These are phyloP conservation scores for Calephelis nemesis DNA, from an alignment of 1,140 invertebrate species.

Conservation along the genomic window DNA sequence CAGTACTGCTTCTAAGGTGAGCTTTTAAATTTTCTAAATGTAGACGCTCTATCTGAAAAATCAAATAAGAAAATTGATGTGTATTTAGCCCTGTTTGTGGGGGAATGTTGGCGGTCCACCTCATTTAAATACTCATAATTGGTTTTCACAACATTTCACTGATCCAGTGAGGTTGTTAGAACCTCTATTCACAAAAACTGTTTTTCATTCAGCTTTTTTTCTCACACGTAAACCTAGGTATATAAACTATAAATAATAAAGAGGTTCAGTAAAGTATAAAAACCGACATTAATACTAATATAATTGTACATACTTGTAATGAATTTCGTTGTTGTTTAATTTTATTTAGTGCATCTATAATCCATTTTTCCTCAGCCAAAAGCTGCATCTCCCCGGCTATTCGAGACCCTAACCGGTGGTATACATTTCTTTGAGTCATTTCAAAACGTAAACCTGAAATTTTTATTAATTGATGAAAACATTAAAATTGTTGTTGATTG, in stretches of 20 bases:
- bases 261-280: too few species aligned
- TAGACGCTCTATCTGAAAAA: constrained; percentile 54
- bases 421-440: constrained; percentile 32
- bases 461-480: too few species aligned
- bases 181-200: too few species aligned
- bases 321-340: constrained; percentile 56
- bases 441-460: not conserved
- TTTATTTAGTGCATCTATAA: constrained; percentile 46
- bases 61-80: not conserved
- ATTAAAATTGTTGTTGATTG: too few species aligned
- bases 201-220: too few species aligned
- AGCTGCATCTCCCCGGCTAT: constrained; percentile 54
- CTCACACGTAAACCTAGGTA: too few species aligned
- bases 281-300: too few species aligned
- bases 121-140: not conserved
- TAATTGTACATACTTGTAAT: constrained; percentile 44
- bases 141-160: too few species aligned
- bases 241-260: too few species aligned
- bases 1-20: constrained; percentile 27
- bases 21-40: constrained; percentile 54
- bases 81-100: too few species aligned
- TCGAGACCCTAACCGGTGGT: constrained; percentile 33
- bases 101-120: too few species aligned
- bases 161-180: too few species aligned
- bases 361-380: constrained; percentile 58